phyloP scores from a whole-genome alignment of 1,140 invertebrate genomes.

The Holotrichia oblita region DNA sequence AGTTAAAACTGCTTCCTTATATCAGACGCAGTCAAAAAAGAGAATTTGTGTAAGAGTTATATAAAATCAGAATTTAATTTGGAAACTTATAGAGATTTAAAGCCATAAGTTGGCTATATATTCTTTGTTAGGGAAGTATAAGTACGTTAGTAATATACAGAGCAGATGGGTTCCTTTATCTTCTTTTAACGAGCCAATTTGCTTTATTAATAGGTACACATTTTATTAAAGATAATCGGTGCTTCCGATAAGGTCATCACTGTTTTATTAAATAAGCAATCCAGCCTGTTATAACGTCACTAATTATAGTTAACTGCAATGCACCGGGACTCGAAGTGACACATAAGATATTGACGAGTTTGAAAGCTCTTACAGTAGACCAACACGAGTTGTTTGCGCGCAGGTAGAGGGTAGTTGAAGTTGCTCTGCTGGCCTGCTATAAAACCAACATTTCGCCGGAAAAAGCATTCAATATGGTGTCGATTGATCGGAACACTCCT shows the following conservation, averaged over 20 bases:
- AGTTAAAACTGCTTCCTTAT: too few species aligned
- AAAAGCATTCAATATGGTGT: conserved; percentile 50
- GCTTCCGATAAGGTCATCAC: not conserved
- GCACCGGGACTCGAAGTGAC: conserved; percentile 43
- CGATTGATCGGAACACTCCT: conserved; percentile 50
- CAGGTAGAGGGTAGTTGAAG: not conserved
- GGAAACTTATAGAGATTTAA: too few species aligned
- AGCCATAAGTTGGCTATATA: too few species aligned
- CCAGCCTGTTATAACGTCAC: not conserved
- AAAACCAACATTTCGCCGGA: conserved; percentile 45
- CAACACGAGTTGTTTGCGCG: too few species aligned
- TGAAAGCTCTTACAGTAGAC: not conserved
- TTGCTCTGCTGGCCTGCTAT: not conserved
- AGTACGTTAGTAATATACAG: too few species aligned
- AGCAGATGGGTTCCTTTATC: conserved; percentile 9
- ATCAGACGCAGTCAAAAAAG: too few species aligned
- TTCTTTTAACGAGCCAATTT: not conserved
- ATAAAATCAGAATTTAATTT: too few species aligned
- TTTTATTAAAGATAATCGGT: not conserved
- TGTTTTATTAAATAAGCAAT: not conserved
- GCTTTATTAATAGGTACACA: not conserved
- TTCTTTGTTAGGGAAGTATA: too few species aligned
- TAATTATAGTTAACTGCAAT: conserved; percentile 46
- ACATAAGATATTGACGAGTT: conserved; percentile 51
- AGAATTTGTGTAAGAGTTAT: too few species aligned